Evolutionary conservation across 2,113 vertebrate species (phyloP).

Genomic region (Atrichornis clamosus): DNA sequence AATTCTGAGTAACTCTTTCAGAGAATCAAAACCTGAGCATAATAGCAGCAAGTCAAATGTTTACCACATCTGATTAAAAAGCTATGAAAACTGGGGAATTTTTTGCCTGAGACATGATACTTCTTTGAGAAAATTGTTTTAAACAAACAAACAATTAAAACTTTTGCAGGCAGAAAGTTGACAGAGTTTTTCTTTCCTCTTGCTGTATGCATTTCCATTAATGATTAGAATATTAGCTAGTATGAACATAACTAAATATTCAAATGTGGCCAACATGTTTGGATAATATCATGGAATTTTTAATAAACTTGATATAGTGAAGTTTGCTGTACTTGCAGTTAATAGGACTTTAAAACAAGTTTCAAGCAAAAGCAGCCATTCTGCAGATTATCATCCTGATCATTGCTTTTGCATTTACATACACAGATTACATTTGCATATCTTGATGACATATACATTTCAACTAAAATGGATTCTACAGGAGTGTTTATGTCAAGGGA

Average conservation of each 20-base stretch:
- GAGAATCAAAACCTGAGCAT: not conserved
- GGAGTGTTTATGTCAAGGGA: constrained; percentile 25
- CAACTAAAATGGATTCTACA: not conserved
- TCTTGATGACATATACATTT: not conserved
- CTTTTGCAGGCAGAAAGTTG: not conserved
- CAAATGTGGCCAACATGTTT: not conserved
- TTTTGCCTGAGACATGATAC: not conserved
- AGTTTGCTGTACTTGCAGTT: not conserved
- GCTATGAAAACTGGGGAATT: not conserved
- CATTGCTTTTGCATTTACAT: not conserved
- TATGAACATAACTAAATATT: not conserved
- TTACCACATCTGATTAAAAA: not conserved
- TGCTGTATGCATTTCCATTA: not conserved
- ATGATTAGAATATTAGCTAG: not conserved
- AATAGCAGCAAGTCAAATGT: not conserved
- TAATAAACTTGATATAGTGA: not conserved
- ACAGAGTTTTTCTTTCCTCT: not conserved
- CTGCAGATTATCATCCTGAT: not conserved
- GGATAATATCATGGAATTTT: not conserved
- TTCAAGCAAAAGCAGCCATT: not conserved
- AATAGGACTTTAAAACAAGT: not conserved
- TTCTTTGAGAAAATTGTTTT: not conserved
- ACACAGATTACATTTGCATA: constrained; percentile 13
- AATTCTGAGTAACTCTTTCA: not conserved
- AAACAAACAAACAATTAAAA: not conserved